Percentiles rank a stretch among this genome's conserved stretches.
phyloP scores from a whole-genome alignment of 1,140 invertebrate genomes.

The Reticulitermes speratus region DNA sequence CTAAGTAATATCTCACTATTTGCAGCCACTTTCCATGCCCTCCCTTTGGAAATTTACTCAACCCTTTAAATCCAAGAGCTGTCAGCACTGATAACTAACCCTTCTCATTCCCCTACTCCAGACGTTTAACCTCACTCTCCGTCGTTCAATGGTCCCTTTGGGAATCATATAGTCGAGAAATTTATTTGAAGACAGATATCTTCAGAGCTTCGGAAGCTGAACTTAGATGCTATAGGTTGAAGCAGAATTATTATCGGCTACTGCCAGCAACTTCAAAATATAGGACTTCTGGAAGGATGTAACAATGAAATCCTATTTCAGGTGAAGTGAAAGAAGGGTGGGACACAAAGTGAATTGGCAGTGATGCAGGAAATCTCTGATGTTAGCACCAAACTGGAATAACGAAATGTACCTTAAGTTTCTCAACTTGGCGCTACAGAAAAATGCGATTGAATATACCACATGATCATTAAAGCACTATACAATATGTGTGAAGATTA shows the following conservation, averaged over 20 bases:
- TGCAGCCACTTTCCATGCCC: not conserved
- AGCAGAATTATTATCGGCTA: not conserved
- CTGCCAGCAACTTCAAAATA: not conserved
- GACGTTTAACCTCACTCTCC: not conserved
- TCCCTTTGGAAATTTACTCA: not conserved
- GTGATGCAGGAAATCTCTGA: not conserved
- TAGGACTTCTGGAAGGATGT: not conserved
- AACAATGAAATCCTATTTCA: constrained; percentile 2
- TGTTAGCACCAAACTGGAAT: not conserved
- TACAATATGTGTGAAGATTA: too few species aligned
- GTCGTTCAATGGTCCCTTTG: constrained; percentile 1
- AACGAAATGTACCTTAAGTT: too few species aligned
- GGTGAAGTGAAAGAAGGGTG: not conserved
- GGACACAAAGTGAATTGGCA: not conserved
- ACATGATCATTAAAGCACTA: too few species aligned
- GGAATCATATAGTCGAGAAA: constrained; percentile 2
- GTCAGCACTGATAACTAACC: constrained; percentile 4
- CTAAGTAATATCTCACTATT: too few species aligned
- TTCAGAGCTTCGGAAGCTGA: not conserved
- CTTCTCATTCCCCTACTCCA: not conserved
- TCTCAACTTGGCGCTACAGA: too few species aligned
- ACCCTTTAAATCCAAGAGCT: not conserved
- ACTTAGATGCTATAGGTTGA: not conserved
- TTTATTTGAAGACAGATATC: constrained; percentile 10
- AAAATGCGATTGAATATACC: too few species aligned